These are phyloP conservation scores for Pavo muticus DNA, from an alignment of 2,113 vertebrate genomes.

Conservation along the genomic window DNA sequence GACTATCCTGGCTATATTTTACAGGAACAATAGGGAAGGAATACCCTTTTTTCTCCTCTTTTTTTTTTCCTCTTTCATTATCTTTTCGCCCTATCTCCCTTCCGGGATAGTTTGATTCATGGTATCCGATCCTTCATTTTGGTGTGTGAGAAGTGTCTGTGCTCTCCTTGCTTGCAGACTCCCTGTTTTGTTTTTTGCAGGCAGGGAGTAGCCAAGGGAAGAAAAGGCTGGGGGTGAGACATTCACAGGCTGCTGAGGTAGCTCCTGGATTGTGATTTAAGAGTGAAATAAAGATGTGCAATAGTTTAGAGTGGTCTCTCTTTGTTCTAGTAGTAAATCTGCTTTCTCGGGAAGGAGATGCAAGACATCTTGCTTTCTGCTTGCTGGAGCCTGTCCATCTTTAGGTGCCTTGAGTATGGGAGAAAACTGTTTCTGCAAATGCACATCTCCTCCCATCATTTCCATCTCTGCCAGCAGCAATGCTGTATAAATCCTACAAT, in stretches of 20 bases:
- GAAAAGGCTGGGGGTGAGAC: background rate
- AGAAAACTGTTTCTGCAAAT: background rate
- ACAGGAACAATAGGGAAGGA: background rate
- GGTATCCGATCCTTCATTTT: background rate
- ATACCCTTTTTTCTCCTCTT: background rate
- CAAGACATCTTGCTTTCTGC: background rate
- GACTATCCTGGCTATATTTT: background rate
- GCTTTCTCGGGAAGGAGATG: background rate
- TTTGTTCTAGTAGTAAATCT: background rate
- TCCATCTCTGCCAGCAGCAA: background rate
- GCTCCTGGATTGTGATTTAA: conserved; percentile 11
- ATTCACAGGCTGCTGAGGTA: background rate
- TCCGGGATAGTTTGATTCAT: background rate
- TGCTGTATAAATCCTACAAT: background rate
- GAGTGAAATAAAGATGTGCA: conserved; percentile 17
- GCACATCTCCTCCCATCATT: background rate
- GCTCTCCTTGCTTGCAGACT: background rate
- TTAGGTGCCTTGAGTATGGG: background rate
- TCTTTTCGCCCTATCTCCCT: no score
- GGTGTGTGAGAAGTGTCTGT: background rate
- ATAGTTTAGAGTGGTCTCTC: background rate
- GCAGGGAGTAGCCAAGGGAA: background rate
- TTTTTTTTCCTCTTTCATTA: background rate
- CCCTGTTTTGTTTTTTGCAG: background rate
- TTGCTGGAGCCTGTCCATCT: background rate